Percentiles rank a stretch among this genome's conserved stretches.
phyloP scores from a whole-genome alignment of 2,113 vertebrate species.

The Etheostoma spectabile region DNA sequence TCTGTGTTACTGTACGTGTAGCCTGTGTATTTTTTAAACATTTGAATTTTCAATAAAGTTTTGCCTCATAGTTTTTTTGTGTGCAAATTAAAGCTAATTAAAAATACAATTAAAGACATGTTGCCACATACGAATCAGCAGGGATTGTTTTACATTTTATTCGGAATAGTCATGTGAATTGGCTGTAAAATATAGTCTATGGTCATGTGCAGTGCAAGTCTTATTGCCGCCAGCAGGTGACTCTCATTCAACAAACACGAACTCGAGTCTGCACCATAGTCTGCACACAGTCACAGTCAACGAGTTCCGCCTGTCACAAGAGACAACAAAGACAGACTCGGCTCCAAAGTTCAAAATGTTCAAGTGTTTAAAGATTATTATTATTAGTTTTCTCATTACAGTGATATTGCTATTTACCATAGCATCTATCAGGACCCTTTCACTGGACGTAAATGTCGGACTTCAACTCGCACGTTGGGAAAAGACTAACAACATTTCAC shows the following conservation, averaged over 20 bases:
- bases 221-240: conserved; percentile 14
- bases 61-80: conserved; percentile 16
- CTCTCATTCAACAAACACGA: neutral
- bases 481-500: conserved; percentile 54
- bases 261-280: too few relatives aligned
- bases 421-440: conserved; percentile 72
- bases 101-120: neutral
- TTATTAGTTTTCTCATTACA: conserved; percentile 27
- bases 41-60: conserved; percentile 65
- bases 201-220: neutral
- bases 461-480: conserved; percentile 79
- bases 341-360: conserved; percentile 30
- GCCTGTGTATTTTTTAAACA: conserved; percentile 1
- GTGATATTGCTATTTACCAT: conserved; percentile 54
- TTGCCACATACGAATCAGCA: neutral
- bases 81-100: neutral
- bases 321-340: conserved; percentile 54
- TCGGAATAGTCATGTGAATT: neutral
- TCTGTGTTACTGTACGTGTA: neutral
- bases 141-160: neutral
- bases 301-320: conserved; percentile 9
- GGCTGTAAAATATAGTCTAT: too few relatives aligned
- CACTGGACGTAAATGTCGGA: conserved; percentile 77
- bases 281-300: neutral
- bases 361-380: conserved; percentile 63